Conservation (phyloP, 2,113 vertebrate species). For the Fulmarus glacialis region DNA sequence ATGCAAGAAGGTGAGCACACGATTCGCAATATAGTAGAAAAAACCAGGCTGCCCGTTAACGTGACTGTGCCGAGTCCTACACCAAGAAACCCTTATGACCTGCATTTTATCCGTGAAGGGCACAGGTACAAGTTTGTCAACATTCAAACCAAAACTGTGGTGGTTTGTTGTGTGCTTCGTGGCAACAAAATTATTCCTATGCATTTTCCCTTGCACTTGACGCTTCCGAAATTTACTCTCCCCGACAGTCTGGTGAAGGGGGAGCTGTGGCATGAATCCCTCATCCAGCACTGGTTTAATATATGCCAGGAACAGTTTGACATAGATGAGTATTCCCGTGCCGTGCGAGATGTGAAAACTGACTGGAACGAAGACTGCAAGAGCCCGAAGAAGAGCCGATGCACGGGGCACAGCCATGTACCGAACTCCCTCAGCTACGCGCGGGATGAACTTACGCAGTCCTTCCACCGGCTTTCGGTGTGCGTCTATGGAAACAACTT, state of each 20-base stretch:
- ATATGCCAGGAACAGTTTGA: slow-evolving; percentile 96
- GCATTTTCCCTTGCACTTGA: slow-evolving; percentile 91
- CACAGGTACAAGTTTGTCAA: slow-evolving; percentile 98
- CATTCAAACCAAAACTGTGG: slow-evolving; percentile 96
- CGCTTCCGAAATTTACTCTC: slow-evolving; percentile 88
- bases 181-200: slow-evolving; percentile 90
- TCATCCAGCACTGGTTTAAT: slow-evolving; percentile 93
- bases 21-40: slow-evolving; percentile 96
- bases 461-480: slow-evolving; percentile 95
- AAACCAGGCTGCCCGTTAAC: slow-evolving; percentile 93
- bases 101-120: slow-evolving; percentile 94
- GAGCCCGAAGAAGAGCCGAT: slow-evolving; percentile 89
- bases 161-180: slow-evolving; percentile 90
- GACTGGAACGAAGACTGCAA: slow-evolving; percentile 95
- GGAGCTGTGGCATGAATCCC: slow-evolving; percentile 88
- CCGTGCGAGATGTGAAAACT: slow-evolving; percentile 88
- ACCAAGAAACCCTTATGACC: slow-evolving; percentile 92
- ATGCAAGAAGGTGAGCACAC: slow-evolving; percentile 98
- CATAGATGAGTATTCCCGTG: slow-evolving; percentile 95
- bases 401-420: slow-evolving; percentile 83
- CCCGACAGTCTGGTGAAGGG: slow-evolving; percentile 90
- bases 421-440: slow-evolving; percentile 93
- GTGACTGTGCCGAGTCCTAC: slow-evolving; percentile 91
- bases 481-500: slow-evolving; percentile 97
- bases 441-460: slow-evolving; percentile 94